phyloP scores from a whole-genome alignment of 2,888 invertebrate species.

The Branchellion lobata region DNA sequence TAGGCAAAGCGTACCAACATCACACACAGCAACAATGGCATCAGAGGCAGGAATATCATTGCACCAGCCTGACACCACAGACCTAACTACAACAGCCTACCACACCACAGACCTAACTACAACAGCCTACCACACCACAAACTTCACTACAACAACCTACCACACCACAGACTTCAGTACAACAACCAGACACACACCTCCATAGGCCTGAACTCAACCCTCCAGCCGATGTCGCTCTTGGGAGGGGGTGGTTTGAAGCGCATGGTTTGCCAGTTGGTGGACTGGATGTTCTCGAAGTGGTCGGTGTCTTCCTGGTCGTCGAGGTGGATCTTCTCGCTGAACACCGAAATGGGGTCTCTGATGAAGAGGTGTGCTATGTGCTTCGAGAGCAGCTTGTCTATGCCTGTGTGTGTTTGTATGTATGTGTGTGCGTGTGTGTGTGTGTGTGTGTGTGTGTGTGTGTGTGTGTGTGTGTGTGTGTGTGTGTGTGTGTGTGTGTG shows the following conservation, averaged over 20 bases:
- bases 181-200: conserved; percentile 58
- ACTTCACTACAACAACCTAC: too few species aligned
- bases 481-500: too few species aligned
- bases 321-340: conserved; percentile 90
- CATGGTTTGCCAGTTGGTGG: conserved; percentile 99
- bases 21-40: too few species aligned
- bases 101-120: not conserved
- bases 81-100: too few species aligned
- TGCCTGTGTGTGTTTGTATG: conserved; percentile 64
- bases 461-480: too few species aligned
- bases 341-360: conserved; percentile 89
- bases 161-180: not conserved
- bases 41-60: too few species aligned
- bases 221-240: conserved; percentile 93
- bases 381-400: conserved; percentile 87
- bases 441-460: too few species aligned
- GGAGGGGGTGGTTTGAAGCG: conserved; percentile 89
- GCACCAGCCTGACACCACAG: too few species aligned
- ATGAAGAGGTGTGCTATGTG: conserved; percentile 98
- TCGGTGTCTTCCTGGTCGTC: conserved; percentile 90
- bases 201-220: conserved; percentile 98
- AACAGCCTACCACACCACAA: too few species aligned
- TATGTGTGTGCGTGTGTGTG: not conserved
- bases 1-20: too few species aligned
- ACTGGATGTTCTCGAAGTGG: conserved; percentile 99